These are phyloP conservation scores for Melanotaenia parkinsoni DNA, from an alignment of 2,797 vertebrate genomes.

Conservation along the genomic window DNA sequence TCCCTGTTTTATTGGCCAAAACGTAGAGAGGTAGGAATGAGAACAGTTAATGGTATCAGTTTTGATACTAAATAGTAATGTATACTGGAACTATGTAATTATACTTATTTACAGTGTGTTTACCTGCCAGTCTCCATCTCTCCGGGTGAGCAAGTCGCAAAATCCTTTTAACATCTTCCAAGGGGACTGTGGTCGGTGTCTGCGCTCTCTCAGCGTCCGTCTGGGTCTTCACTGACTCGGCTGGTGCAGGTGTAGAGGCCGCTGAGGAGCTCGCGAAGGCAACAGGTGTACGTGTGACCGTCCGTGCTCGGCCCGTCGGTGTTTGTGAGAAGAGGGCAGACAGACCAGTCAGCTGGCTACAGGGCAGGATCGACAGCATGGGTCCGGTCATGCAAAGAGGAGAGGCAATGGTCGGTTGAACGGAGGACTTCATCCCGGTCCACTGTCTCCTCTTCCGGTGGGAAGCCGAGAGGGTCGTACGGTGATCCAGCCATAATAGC, in stretches of 20 bases:
- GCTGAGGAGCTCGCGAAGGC: constrained; percentile 76
- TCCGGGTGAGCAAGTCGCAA: constrained; percentile 85
- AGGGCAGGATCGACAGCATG: constrained; percentile 17
- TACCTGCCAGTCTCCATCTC: constrained; percentile 90
- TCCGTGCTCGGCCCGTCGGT: constrained; percentile 18
- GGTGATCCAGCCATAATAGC: constrained; percentile 52
- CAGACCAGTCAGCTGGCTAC: constrained; percentile 18
- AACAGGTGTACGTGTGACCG: constrained; percentile 55
- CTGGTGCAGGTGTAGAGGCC: constrained; percentile 48
- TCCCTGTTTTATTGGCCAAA: too few species aligned
- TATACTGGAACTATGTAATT: background rate
- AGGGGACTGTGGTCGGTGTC: constrained; percentile 48
- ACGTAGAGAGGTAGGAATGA: too few species aligned
- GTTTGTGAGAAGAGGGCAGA: constrained; percentile 22
- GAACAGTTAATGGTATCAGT: too few species aligned
- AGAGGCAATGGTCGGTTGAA: background rate
- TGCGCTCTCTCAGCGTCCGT: constrained; percentile 23
- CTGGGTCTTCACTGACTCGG: constrained; percentile 36
- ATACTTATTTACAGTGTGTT: background rate
- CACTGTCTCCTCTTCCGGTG: constrained; percentile 45
- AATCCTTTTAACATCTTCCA: constrained; percentile 84
- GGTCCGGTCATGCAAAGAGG: constrained; percentile 1
- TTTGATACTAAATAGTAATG: background rate
- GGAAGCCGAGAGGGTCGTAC: constrained; percentile 21
- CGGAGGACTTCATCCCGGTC: constrained; percentile 15